These are phyloP conservation scores for Nixonia krombeini DNA, from an alignment of 1,140 invertebrate genomes.

Conservation along the genomic window DNA sequence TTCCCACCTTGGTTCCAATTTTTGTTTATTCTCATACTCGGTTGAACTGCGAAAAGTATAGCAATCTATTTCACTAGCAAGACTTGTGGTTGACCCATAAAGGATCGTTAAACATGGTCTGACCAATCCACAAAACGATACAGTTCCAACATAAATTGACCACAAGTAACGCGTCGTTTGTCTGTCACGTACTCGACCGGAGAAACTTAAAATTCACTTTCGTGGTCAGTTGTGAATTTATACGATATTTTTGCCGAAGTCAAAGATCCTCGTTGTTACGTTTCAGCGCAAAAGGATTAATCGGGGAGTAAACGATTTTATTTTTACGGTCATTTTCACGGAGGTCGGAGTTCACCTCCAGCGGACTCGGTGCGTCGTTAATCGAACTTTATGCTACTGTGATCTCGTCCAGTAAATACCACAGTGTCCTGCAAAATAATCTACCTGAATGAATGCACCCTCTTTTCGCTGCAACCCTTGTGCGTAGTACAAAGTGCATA, in stretches of 20 bases:
- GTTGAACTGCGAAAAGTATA: slow-evolving; percentile 31
- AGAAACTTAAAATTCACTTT: slow-evolving; percentile 29
- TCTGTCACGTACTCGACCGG: slow-evolving; percentile 9
- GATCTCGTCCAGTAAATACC: slow-evolving; percentile 22
- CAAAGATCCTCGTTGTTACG: neutral
- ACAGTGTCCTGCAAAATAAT: slow-evolving; percentile 46
- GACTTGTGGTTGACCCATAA: slow-evolving; percentile 56
- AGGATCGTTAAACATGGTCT: slow-evolving; percentile 41
- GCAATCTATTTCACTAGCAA: slow-evolving; percentile 21
- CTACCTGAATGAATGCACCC: slow-evolving; percentile 49
- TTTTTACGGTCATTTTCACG: too few relatives aligned
- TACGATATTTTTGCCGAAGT: slow-evolving; percentile 5
- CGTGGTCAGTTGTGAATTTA: slow-evolving; percentile 19
- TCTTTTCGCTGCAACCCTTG: slow-evolving; percentile 61
- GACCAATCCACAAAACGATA: slow-evolving; percentile 44
- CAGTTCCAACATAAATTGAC: slow-evolving; percentile 46
- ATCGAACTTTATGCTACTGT: too few relatives aligned
- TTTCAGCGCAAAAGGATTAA: too few relatives aligned
- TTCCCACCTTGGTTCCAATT: neutral
- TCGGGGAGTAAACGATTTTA: too few relatives aligned
- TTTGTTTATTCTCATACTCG: neutral
- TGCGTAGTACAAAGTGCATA: slow-evolving; percentile 68
- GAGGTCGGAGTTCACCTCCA: too few relatives aligned
- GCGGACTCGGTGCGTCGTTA: too few relatives aligned
- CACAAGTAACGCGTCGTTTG: slow-evolving; percentile 53